phyloP scores from a whole-genome alignment of 2,113 vertebrate genomes.

The Notothenia coriiceps region DNA sequence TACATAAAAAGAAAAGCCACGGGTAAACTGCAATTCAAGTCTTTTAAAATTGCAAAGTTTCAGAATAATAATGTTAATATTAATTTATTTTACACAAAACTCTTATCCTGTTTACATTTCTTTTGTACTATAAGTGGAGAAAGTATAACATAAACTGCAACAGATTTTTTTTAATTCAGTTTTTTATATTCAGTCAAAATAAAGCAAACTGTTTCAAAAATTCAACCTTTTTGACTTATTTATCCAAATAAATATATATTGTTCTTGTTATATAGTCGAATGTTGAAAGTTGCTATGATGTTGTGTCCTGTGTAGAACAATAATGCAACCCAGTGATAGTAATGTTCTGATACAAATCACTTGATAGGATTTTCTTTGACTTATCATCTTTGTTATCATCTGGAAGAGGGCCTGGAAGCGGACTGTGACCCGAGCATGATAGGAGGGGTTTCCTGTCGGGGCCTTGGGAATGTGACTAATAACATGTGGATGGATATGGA shows the following conservation, averaged over 20 bases:
- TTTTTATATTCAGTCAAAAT: not conserved
- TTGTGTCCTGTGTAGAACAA: not conserved
- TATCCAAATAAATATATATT: not conserved
- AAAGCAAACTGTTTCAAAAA: not conserved
- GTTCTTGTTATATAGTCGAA: not conserved
- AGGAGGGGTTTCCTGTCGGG: slow-evolving; percentile 20
- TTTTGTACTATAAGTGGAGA: not conserved
- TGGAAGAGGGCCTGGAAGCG: slow-evolving; percentile 25
- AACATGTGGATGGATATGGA: not conserved
- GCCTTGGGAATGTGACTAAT: not conserved
- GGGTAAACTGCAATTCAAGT: not conserved
- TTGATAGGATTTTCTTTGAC: not conserved
- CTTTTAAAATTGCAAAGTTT: not conserved
- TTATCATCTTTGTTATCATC: slow-evolving; percentile 56
- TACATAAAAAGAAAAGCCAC: not conserved
- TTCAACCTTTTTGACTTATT: not conserved
- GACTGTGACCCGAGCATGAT: slow-evolving; percentile 65
- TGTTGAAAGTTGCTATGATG: not conserved
- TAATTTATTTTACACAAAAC: not conserved
- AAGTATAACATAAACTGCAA: not conserved
- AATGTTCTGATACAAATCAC: not conserved
- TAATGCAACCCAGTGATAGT: not conserved
- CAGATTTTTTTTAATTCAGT: not conserved
- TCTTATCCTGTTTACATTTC: not conserved
- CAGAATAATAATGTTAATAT: not conserved